Evolutionary conservation across 2,113 vertebrate species (phyloP).

Genomic region (Corythornis cristatus): DNA sequence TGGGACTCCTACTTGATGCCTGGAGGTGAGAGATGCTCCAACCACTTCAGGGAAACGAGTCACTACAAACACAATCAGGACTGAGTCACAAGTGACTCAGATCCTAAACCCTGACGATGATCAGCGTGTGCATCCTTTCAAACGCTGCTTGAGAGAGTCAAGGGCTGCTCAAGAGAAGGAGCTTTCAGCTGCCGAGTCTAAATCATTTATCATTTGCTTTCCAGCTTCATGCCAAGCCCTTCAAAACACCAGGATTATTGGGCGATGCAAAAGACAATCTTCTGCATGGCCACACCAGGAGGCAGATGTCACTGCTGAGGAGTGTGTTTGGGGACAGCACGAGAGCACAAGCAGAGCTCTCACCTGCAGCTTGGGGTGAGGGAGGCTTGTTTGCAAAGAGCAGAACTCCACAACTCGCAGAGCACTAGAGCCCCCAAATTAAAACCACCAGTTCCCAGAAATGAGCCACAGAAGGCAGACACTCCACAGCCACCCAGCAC

Average conservation of each 20-base stretch:
- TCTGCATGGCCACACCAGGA: neutral
- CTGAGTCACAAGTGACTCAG: neutral
- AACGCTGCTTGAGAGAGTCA: neutral
- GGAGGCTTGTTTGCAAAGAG: neutral
- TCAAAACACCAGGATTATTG: neutral
- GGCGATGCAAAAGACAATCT: neutral
- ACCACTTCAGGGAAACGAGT: neutral
- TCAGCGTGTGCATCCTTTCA: neutral
- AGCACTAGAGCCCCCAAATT: neutral
- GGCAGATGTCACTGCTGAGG: neutral
- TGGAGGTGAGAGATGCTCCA: neutral
- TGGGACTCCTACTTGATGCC: neutral
- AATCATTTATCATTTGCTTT: neutral
- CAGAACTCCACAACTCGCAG: neutral
- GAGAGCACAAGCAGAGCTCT: neutral
- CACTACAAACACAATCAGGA: accelerated
- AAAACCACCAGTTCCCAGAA: neutral
- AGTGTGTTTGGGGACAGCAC: neutral
- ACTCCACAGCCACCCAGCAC: accelerated
- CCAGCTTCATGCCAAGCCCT: neutral
- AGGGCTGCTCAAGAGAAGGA: neutral
- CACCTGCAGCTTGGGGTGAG: neutral
- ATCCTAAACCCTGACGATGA: neutral
- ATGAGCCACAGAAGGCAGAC: accelerated
- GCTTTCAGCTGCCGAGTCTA: neutral